Percentiles rank a stretch among this genome's conserved stretches.
Evolutionary conservation across 2,888 invertebrate genomes (phyloP).

Genomic region (Nomada fucata): DNA sequence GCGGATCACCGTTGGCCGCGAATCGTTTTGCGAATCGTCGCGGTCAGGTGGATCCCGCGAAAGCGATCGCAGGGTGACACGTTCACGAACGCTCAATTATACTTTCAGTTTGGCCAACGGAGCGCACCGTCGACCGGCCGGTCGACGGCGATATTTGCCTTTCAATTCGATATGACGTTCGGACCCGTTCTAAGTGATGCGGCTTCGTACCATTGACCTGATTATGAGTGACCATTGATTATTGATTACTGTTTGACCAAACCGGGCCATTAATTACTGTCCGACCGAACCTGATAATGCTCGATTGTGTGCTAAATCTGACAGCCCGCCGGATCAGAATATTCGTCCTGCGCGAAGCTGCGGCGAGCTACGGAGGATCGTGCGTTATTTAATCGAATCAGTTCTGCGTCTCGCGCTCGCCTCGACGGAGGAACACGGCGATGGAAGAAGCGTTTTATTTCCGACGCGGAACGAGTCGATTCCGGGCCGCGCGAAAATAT

Average conservation of each 20-base stretch:
- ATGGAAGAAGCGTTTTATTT: not conserved
- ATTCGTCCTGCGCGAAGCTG: slow-evolving; percentile 60
- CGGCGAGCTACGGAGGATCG: slow-evolving; percentile 53
- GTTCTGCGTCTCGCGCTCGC: not conserved
- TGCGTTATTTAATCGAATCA: slow-evolving; percentile 57
- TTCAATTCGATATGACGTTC: slow-evolving; percentile 53
- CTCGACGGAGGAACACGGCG: not conserved
- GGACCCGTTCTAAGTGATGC: slow-evolving; percentile 58
- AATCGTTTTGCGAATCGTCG: too few relatives aligned
- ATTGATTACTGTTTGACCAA: slow-evolving; percentile 73
- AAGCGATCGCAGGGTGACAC: not conserved
- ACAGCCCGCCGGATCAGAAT: slow-evolving; percentile 66
- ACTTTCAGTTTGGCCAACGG: slow-evolving; percentile 17
- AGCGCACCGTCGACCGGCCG: slow-evolving; percentile 3
- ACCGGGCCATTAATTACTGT: slow-evolving; percentile 69
- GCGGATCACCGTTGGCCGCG: not conserved
- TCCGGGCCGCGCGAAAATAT: too few relatives aligned
- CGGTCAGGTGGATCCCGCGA: too few relatives aligned
- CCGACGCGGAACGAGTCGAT: too few relatives aligned
- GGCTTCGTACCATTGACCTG: slow-evolving; percentile 64
- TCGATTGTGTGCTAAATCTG: slow-evolving; percentile 73
- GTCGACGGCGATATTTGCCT: slow-evolving; percentile 43
- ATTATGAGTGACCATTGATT: slow-evolving; percentile 72
- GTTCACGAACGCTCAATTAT: slow-evolving; percentile 8
- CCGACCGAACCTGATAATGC: slow-evolving; percentile 70